Base-by-base conservation (phyloP, 2,797 vertebrate genomes). In the Microchirus variegatus region DNA sequence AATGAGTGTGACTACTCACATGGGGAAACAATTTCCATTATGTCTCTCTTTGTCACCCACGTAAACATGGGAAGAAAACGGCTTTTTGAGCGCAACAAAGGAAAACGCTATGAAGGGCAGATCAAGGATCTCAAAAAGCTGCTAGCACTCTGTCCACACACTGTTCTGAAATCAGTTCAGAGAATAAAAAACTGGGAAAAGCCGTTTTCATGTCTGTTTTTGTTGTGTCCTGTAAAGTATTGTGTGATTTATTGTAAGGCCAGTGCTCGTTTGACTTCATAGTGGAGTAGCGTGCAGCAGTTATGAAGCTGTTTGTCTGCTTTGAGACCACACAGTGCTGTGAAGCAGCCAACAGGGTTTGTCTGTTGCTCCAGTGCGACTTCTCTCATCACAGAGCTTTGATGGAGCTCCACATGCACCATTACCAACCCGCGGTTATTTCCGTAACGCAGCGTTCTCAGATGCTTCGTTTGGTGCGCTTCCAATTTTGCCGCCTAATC, bases 401-500 rank as follows among this genome's bases (percentile, higher is more conserved):
- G 70, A 66, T 82, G 57, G 59, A 17, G 65, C 56, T 76, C 73
- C 83, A 73, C 63, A 74, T 65, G 70, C 59, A 52, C 35, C 51
- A 58, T 67, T 80, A 87, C 61, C 51, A 58, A 71, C 64, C 70
- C 50, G 58, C 53, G 67, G 49, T 52, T 46, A 58, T 64, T 61
- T 85, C 71, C 70, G 59, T 61, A 62, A 67, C 44, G 18, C 65
- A 52, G 67, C 65, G 38, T 75, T 64, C 60, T 58, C 53, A 47
- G 46, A 81, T 74, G 84, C 64, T 49, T 65, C 22, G 22, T 57
- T 82, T 81, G 75, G 82, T 64, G 66, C 45, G 38, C 54, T 78
- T 89, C 81, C 81, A 81, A 76, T 80, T 86, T 67, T 8, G 0
- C 53, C 38, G 51, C 68, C 79, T 85, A 84, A 89, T 89, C 78